These are phyloP conservation scores for Onychomys torridus DNA, from an alignment of 2,797 vertebrate genomes.

Conservation along the genomic window DNA sequence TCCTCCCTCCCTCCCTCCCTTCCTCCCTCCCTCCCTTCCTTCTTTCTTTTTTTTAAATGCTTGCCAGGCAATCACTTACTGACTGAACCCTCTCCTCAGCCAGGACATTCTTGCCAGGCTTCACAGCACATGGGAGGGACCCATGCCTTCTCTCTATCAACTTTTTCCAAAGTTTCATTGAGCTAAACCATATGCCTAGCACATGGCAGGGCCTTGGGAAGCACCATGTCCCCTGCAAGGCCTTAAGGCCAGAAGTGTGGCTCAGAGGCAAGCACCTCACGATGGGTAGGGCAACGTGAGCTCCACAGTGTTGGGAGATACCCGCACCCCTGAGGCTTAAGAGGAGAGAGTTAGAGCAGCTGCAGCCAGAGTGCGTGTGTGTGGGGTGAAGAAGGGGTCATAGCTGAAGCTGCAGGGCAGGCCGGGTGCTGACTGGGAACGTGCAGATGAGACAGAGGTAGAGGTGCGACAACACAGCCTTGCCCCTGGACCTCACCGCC, in stretches of 20 bases:
- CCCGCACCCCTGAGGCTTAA: neutral
- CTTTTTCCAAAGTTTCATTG: neutral
- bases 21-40: too few species aligned
- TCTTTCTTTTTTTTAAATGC: neutral
- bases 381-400: neutral
- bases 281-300: accelerated
- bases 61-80: neutral
- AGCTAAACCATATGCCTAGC: neutral
- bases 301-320: accelerated
- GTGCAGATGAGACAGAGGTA: neutral
- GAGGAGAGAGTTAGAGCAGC: neutral
- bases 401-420: neutral
- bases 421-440: neutral
- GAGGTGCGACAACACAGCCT: neutral
- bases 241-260: neutral
- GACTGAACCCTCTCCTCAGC: neutral
- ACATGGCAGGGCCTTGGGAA: neutral
- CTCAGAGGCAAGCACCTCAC: neutral
- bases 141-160: neutral
- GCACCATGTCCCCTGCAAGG: neutral
- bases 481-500: neutral
- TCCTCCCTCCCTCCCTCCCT: too few species aligned
- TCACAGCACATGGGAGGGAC: neutral
- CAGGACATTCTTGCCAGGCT: neutral
- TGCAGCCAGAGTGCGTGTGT: neutral